A percentile compares a stretch with the other conserved stretches of the same genome.
Conservation (phyloP, 2,888 invertebrate species). For the Euplagia quadripunctaria region DNA sequence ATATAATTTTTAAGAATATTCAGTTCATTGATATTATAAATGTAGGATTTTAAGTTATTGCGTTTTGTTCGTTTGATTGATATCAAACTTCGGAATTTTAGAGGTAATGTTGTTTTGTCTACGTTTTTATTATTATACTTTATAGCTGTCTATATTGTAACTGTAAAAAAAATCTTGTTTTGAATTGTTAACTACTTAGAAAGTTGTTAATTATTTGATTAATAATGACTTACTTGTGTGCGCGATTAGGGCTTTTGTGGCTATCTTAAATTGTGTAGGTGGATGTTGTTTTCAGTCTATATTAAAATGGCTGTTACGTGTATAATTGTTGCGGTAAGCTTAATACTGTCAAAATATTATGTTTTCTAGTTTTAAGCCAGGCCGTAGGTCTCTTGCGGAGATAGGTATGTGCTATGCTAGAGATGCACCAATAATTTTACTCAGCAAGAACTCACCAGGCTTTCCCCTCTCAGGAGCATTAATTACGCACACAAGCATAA, state of each 20-base stretch:
- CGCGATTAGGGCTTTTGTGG: slow-evolving; percentile 51
- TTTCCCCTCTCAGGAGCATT: slow-evolving; percentile 62
- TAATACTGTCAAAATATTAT: not conserved
- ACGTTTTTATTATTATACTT: slow-evolving; percentile 44
- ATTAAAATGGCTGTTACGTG: slow-evolving; percentile 43
- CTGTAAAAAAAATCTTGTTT: slow-evolving; percentile 55
- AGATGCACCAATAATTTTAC: slow-evolving; percentile 75
- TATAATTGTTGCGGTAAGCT: slow-evolving; percentile 29
- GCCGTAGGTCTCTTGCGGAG: slow-evolving; percentile 40
- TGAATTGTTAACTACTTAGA: slow-evolving; percentile 43
- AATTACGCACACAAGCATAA: slow-evolving; percentile 60
- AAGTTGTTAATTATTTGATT: slow-evolving; percentile 33
- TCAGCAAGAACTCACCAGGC: slow-evolving; percentile 47
- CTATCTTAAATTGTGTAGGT: slow-evolving; percentile 62
- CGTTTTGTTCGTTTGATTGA: slow-evolving; percentile 44
- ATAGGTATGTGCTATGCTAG: slow-evolving; percentile 62
- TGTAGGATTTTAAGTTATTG: slow-evolving; percentile 55
- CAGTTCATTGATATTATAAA: slow-evolving; percentile 60
- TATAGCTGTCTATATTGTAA: slow-evolving; percentile 46
- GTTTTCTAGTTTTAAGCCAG: not conserved
- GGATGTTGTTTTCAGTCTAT: slow-evolving; percentile 50
- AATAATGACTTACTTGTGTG: slow-evolving; percentile 25
- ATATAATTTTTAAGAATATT: slow-evolving; percentile 54
- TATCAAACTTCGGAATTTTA: slow-evolving; percentile 34
- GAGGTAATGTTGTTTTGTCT: slow-evolving; percentile 46